These are phyloP conservation scores for Drosophila pectinifera DNA, from an alignment of 1,140 invertebrate genomes.

Conservation along the genomic window DNA sequence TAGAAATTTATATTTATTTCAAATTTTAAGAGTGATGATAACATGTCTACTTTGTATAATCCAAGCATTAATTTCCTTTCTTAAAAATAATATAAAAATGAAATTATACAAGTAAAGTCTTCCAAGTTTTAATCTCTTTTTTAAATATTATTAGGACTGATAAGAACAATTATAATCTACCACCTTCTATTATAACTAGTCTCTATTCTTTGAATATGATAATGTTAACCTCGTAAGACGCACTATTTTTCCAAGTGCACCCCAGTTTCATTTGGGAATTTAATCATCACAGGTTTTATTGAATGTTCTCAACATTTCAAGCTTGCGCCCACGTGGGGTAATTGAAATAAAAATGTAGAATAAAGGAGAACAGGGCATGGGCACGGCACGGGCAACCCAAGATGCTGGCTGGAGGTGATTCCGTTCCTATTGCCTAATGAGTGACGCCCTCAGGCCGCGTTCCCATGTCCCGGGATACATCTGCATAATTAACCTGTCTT, in stretches of 20 bases:
- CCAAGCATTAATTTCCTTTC: no score
- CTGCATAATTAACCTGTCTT: conserved; percentile 70
- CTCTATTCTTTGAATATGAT: no score
- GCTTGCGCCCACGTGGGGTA: conserved; percentile 28
- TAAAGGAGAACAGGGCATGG: conserved; percentile 35
- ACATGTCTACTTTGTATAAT: no score
- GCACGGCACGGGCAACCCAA: conserved; percentile 32
- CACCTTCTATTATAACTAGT: background rate
- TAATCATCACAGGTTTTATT: conserved; percentile 33
- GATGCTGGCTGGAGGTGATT: conserved; percentile 39
- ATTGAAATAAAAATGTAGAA: conserved; percentile 34
- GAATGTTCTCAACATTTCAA: conserved; percentile 25
- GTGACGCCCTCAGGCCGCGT: conserved; percentile 35
- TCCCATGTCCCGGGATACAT: conserved; percentile 56
- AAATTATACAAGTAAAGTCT: background rate
- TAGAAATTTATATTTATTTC: no score
- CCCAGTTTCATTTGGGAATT: conserved; percentile 23
- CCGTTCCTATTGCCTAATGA: conserved; percentile 32
- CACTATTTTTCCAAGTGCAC: conserved; percentile 13
- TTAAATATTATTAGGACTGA: background rate
- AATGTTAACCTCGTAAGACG: background rate
- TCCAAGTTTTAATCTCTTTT: no score
- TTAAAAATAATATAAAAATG: no score
- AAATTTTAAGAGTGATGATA: no score
- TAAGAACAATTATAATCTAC: no score